Conservation (phyloP, 2,113 vertebrate species). For the Podiceps cristatus region DNA sequence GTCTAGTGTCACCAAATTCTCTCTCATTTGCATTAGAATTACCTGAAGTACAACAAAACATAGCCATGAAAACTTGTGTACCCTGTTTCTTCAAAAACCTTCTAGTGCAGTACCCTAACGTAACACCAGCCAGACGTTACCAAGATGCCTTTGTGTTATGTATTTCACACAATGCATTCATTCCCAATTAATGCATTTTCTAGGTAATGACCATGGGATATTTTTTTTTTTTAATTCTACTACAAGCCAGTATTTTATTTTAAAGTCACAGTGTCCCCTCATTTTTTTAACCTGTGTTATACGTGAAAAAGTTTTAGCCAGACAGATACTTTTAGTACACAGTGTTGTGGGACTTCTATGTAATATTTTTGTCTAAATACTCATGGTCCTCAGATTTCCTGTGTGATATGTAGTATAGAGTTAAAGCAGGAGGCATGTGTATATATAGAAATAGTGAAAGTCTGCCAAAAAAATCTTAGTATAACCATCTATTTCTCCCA, state of each 20-base stretch:
- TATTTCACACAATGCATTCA: background rate
- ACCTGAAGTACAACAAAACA: background rate
- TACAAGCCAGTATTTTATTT: background rate
- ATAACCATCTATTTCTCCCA: background rate
- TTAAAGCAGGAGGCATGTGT: background rate
- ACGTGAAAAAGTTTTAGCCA: background rate
- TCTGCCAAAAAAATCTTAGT: background rate
- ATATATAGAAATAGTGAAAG: rapidly evolving
- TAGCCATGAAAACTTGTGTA: background rate
- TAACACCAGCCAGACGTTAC: background rate
- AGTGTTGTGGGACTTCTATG: background rate
- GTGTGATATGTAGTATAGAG: background rate
- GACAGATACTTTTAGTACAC: background rate
- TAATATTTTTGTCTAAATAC: background rate
- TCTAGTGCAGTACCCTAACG: background rate
- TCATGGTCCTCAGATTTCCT: background rate
- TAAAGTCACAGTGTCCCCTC: background rate
- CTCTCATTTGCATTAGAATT: background rate
- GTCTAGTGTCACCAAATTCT: background rate
- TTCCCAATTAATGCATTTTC: background rate
- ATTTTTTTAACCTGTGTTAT: background rate
- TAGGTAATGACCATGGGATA: background rate
- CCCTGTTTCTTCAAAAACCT: background rate
- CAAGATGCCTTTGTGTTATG: background rate
- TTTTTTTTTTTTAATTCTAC: background rate